Evolutionary conservation across 2,113 vertebrate species (phyloP).

Genomic region (Cariama cristata): DNA sequence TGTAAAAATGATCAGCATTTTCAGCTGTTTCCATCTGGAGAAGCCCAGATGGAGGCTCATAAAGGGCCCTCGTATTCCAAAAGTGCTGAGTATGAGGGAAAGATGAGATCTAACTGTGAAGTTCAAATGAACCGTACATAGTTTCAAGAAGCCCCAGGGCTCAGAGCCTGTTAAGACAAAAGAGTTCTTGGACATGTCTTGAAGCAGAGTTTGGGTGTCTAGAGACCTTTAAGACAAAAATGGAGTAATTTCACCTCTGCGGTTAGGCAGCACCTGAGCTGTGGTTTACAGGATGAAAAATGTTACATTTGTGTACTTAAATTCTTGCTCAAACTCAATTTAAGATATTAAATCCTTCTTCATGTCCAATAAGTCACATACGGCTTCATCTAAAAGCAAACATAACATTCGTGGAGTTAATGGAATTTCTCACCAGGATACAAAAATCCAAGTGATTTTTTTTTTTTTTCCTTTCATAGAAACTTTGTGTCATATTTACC

Average conservation of each 20-base stretch:
- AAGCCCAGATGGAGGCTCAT: background rate
- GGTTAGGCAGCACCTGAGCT: background rate
- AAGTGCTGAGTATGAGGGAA: slow-evolving; percentile 42
- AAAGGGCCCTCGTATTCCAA: background rate
- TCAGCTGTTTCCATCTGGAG: slow-evolving; percentile 19
- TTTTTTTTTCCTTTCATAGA: background rate
- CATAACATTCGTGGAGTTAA: background rate
- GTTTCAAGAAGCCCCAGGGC: background rate
- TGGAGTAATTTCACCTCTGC: background rate
- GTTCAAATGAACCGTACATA: background rate
- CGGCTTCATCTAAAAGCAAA: background rate
- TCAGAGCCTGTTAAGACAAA: background rate
- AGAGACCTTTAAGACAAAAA: background rate
- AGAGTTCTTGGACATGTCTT: background rate
- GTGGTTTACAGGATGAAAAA: background rate
- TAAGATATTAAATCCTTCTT: background rate
- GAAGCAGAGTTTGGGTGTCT: background rate
- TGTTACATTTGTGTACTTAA: background rate
- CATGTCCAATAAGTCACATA: background rate
- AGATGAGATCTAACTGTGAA: background rate
- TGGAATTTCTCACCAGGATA: background rate
- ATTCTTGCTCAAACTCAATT: background rate
- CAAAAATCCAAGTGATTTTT: background rate
- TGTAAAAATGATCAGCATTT: background rate
- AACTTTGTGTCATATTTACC: background rate